Conservation (phyloP, 92 coral and sea anemone genomes). For the Parazoanthus atlanticus region DNA sequence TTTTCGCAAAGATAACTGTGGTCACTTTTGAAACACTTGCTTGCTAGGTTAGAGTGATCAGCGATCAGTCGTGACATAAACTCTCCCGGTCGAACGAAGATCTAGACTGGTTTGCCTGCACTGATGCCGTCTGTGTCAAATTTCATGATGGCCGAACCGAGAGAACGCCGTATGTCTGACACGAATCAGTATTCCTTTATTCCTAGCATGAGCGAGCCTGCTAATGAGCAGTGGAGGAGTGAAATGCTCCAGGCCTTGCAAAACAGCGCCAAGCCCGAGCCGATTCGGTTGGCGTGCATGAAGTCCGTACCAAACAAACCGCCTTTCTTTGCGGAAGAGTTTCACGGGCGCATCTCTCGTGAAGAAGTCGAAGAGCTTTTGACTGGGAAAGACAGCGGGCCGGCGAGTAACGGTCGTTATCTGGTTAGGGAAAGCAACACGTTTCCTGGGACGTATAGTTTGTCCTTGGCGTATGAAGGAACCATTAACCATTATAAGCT, state of each 20-base stretch:
- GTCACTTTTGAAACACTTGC: neutral
- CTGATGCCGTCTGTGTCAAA: constrained; percentile 37
- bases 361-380: constrained; percentile 89
- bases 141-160: constrained; percentile 41
- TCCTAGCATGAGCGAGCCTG: constrained; percentile 27
- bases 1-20: neutral
- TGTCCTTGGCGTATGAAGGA: constrained; percentile 91
- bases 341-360: constrained; percentile 89
- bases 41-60: neutral
- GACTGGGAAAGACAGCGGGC: constrained; percentile 71
- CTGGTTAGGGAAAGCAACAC: constrained; percentile 91
- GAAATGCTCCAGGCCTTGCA: constrained; percentile 86
- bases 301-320: constrained; percentile 83
- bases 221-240: constrained; percentile 78
- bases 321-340: constrained; percentile 86
- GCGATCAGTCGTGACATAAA: neutral
- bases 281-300: constrained; percentile 98
- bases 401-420: constrained; percentile 86
- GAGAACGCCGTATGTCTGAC: constrained; percentile 35
- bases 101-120: neutral
- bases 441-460: constrained; percentile 91
- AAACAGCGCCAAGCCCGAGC: constrained; percentile 93
- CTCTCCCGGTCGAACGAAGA: neutral
- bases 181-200: constrained; percentile 19
- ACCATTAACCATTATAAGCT: constrained; percentile 82